Evolutionary conservation across 2,888 invertebrate genomes (phyloP).

Genomic region (Galerucella calmariensis): DNA sequence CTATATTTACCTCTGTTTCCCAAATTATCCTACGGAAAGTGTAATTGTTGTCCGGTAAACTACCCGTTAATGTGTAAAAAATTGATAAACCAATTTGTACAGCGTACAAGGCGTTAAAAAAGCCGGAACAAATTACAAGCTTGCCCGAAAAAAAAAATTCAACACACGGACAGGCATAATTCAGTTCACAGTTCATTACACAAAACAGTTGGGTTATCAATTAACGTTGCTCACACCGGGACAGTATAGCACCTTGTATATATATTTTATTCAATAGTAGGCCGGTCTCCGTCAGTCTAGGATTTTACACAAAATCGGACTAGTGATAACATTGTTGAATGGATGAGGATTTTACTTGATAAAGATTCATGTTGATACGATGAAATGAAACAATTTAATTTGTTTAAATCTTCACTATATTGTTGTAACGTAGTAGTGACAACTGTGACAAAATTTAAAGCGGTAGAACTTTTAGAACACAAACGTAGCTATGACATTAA

Average conservation of each 20-base stretch:
- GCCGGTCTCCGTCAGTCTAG: neutral
- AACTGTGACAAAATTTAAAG: too few relatives aligned
- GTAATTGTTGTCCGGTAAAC: conserved; percentile 19
- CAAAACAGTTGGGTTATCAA: conserved; percentile 58
- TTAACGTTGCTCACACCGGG: conserved; percentile 48
- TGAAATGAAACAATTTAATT: too few relatives aligned
- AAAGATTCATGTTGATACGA: too few relatives aligned
- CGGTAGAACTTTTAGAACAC: too few relatives aligned
- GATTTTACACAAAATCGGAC: neutral
- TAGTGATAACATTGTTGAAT: too few relatives aligned
- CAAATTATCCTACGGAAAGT: neutral
- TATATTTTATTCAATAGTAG: conserved; percentile 55
- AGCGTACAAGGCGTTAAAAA: conserved; percentile 41
- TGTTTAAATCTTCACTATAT: too few relatives aligned
- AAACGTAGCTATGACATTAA: too few relatives aligned
- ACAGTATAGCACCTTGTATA: conserved; percentile 53
- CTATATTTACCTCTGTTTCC: neutral
- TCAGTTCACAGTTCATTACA: conserved; percentile 57
- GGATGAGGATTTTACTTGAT: too few relatives aligned
- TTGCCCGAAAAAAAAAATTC: conserved; percentile 23
- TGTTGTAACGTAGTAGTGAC: too few relatives aligned
- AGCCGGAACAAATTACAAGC: conserved; percentile 41
- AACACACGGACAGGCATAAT: conserved; percentile 38
- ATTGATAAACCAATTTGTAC: conserved; percentile 36
- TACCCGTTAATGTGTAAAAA: conserved; percentile 30